Evolutionary conservation across 2,113 vertebrate species (phyloP).

Genomic region (Tursiops truncatus): DNA sequence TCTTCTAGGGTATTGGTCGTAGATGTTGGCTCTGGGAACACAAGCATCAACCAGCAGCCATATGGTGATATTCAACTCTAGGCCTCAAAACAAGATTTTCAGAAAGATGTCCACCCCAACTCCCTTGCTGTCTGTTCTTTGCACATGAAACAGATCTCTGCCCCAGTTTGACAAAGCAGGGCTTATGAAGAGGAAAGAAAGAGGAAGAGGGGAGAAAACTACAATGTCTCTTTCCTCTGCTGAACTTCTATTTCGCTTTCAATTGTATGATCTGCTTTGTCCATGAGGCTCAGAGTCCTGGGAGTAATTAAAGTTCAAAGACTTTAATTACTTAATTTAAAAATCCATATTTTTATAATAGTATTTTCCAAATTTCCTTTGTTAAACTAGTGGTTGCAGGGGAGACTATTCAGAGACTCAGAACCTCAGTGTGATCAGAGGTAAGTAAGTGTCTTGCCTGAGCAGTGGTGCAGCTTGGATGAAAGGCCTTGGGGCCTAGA

Average conservation of each 20-base stretch:
- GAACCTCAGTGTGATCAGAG: background rate
- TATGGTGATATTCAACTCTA: background rate
- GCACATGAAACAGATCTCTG: background rate
- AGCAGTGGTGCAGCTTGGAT: fast-evolving
- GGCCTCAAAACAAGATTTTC: background rate
- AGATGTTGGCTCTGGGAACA: background rate
- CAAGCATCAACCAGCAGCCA: background rate
- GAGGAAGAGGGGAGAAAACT: background rate
- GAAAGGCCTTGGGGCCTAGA: background rate
- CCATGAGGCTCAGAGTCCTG: conserved; percentile 45
- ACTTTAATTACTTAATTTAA: background rate
- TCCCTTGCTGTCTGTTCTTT: background rate
- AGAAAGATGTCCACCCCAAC: background rate
- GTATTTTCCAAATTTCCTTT: conserved; percentile 42
- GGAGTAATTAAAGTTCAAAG: conserved; percentile 65
- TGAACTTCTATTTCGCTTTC: background rate
- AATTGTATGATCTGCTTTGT: background rate
- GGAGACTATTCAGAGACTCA: background rate
- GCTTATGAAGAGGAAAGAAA: background rate
- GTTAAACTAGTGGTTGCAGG: background rate
- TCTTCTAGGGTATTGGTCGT: background rate
- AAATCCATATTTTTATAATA: conserved; percentile 36
- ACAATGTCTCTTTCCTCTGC: background rate
- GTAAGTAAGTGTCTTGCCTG: background rate
- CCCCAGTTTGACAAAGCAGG: background rate